Evolutionary conservation across 2,113 vertebrate genomes (phyloP), one percentile per base, ranked within the genome.

Genomic region (Ochotona curzoniae): DNA sequence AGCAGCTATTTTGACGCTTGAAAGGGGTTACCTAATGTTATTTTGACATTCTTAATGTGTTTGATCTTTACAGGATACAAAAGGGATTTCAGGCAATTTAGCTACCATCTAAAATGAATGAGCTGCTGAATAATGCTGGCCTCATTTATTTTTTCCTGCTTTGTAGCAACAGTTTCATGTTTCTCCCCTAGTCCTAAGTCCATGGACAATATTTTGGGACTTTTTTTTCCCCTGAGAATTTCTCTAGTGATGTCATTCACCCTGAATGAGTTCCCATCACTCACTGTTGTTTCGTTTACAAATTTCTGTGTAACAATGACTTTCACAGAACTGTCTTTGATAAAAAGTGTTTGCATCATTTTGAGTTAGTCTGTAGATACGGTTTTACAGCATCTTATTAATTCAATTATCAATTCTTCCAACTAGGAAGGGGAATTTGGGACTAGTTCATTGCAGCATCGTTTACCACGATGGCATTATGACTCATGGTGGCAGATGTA

Each of bases 1-100:
- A 91, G 57, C 23, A 78, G 71, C 84, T 82, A 91, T 95, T 91
- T 95, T 95, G 96, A 90, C 0, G 0, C 47, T 91, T 84, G 28
- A 51, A 85, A 91, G 66, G 71, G 44, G 87, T 94, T 93, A 89
- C 49, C 81, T 94, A 95, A 93, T 87, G 69, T 78, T 97, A 90
- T 94, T 96, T 95, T 96, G 94, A 96, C 89, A 94, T 94, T 93
- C 76, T 78, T 95, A 96, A 89, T 94, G 51, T 91, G 87, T 95
- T 83, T 92, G 89, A 94, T 95, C 81, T 96, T 91, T 87, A 73
- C 83, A 94, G 57, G 88, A 70, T 93, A 49, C 93, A 64, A 93
- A 94, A 89, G 14, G 35, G 57, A 95, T 95, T 93, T 93, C 90
- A 91, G 81, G 78, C 25, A 90, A 67, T 94, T 96, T 93, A 84